A percentile compares a stretch with the other conserved stretches of the same genome.
Evolutionary conservation across 2,113 vertebrate species (phyloP).

Genomic region (Calonectris borealis): DNA sequence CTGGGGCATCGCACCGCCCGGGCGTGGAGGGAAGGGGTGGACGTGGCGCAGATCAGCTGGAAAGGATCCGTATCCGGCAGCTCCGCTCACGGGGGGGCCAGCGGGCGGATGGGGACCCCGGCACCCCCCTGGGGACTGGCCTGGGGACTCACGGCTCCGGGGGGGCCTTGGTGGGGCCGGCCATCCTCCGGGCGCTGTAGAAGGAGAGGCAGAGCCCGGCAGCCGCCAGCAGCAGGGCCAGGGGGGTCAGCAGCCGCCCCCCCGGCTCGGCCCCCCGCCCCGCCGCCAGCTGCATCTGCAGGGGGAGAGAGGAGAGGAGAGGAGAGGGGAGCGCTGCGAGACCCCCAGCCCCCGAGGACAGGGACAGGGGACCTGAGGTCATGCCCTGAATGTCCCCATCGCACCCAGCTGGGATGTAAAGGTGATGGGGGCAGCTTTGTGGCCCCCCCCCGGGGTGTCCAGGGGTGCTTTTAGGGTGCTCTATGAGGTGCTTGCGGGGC

Average conservation of each 20-base stretch:
- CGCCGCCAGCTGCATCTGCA: slow-evolving; percentile 88
- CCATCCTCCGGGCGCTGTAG: slow-evolving; percentile 91
- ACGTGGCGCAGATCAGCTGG: not conserved
- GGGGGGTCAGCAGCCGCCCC: slow-evolving; percentile 81
- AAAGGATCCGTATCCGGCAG: not conserved
- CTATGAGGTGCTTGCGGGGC: no score
- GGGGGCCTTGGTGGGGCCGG: slow-evolving; percentile 65
- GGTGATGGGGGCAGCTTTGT: not conserved
- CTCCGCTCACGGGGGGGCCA: rapidly evolving
- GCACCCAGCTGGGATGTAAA: rapidly evolving
- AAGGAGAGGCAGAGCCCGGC: slow-evolving; percentile 89
- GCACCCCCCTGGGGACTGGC: not conserved
- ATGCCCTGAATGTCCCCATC: not conserved
- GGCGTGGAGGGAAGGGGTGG: not conserved
- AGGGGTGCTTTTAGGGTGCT: not conserved
- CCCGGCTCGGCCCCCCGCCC: slow-evolving; percentile 81
- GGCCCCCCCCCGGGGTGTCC: not conserved
- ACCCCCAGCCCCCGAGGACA: rapidly evolving
- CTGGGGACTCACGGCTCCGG: slow-evolving; percentile 57
- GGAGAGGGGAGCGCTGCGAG: not conserved
- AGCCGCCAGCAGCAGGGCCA: slow-evolving; percentile 90
- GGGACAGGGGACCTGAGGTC: not conserved
- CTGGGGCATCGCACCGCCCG: rapidly evolving
- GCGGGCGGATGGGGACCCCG: not conserved
- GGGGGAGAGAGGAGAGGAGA: not conserved